Evolutionary conservation across 1,140 invertebrate species (phyloP), one percentile per base, ranked within the genome.

Genomic region (Drosophila varians): DNA sequence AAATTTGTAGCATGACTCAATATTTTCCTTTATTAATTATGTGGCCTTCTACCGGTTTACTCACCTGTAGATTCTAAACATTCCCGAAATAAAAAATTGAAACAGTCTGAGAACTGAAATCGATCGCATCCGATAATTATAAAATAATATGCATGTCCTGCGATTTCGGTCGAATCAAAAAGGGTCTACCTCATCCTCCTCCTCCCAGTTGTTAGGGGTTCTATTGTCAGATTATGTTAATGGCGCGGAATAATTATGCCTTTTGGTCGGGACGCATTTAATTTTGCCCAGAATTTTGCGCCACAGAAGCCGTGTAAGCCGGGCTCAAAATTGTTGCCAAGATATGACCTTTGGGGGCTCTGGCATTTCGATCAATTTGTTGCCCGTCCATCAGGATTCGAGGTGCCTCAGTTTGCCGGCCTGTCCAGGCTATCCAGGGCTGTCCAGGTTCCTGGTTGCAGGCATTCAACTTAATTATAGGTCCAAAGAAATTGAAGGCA

Each of bases 391-490:
- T 80, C 80, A 74, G 77, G 47, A 54, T 43, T 31, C 9, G 28
- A 31, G 28, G 28, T 31, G 28, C 28, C 28, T 31, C 28, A 31
- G 28, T 31, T n/a, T 0, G 2, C n/a, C 28, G 4, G 9, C 8
- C 9, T 28, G 5, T 26, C 6, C 25, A 7, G 25, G 52, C 6
- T 9, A 5, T 1, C 34, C 0, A 12, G 4, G 77, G 74, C 77
- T 74, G 82, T 68, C 56, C 82, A 47, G 76, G 36, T 12, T 12
- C 36, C 76, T 68, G 74, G 43, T 49, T 43, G 52, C 14, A 16
- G 74, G 61, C 69, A 77, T 87, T 87, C 77, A 80, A 62, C 82
- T 87, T 87, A 87, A 87, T 87, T 87, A 87, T 87, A 80, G 82
- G 82, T 77, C 36, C 25, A 65, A 54, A 65, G 49, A 84, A 83